phyloP scores from a whole-genome alignment of 2,113 vertebrate species.

The Cyprinus carpio region DNA sequence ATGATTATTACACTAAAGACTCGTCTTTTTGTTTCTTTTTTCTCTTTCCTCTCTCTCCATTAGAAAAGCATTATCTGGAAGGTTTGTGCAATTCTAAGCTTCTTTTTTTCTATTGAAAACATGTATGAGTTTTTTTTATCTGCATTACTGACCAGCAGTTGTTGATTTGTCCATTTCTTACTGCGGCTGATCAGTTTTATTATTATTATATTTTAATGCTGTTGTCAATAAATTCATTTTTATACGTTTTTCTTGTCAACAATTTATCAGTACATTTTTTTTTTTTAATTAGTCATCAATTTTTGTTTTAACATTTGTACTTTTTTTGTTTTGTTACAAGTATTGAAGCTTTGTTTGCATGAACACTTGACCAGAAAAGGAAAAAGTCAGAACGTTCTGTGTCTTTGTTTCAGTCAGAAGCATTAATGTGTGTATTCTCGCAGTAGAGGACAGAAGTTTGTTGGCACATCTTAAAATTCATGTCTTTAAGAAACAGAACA shows the following conservation, averaged over 20 bases:
- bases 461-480: not conserved
- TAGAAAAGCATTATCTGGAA: slow-evolving; percentile 88
- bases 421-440: not conserved
- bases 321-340: not conserved
- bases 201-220: slow-evolving; percentile 39
- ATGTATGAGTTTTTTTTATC: slow-evolving; percentile 69
- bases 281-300: not conserved
- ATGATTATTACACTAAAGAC: slow-evolving; percentile 70
- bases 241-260: slow-evolving; percentile 36
- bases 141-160: slow-evolving; percentile 74
- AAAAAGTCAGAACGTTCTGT: not conserved
- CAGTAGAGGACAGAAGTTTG: not conserved
- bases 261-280: not conserved
- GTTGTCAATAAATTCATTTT: slow-evolving; percentile 17
- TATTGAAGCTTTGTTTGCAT: slow-evolving; percentile 14
- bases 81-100: slow-evolving; percentile 81
- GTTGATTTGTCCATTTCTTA: slow-evolving; percentile 77
- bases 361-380: slow-evolving; percentile 4
- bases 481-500: not conserved
- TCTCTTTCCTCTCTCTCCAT: slow-evolving; percentile 74
- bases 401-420: not conserved
- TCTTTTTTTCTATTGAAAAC: slow-evolving; percentile 64
- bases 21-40: slow-evolving; percentile 70
- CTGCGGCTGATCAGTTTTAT: slow-evolving; percentile 62
- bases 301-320: slow-evolving; percentile 38